Base-by-base conservation (phyloP, 2,888 invertebrate species). In the Anthophora plumipes region DNA sequence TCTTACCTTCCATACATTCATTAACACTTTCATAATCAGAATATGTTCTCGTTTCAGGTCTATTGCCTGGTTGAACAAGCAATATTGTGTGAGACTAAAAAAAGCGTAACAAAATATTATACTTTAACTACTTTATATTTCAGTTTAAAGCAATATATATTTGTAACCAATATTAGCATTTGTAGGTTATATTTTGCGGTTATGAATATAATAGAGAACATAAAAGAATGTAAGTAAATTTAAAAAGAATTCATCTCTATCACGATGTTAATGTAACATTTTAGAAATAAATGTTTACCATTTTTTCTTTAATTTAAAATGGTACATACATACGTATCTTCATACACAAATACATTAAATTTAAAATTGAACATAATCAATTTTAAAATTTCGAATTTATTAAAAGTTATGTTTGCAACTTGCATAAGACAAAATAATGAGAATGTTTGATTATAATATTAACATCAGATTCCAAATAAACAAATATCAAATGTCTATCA, bases 1-100 rank as follows among this genome's bases (percentile, higher is more conserved):
- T n/a, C n/a, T 90, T 94, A 95, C 98, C 99, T 94, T 99, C 99
- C 97, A 99, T 97, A 92, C 99, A 99, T 91, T 99, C 99, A 91
- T 99, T 99, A 11, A 99, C 97, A 80, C 98, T 98, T 93, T 99
- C 99, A 91, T 99, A 99, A 93, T 99, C 99, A 0, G 98, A 98
- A 94, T 99, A 99, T 0, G 99, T 99, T 84, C 99, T 95, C 0
- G 98, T 98, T 94, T 99, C 99, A 25, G 99, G 98, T 91, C 98
- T 97, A 0, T 95, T 95, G 2, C 98, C 98, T 1, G 99, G 98
- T 93, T 99, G 99, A 8, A 99, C 97, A 85, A 99, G 94, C 79
- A 99, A 94, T 93, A 99, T 99, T 81, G 99, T 99, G 94, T 99
- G 99, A n/a, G 98, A 97, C 98, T 97, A 94, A 90, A 41, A 67